These are phyloP conservation scores for Fregetta grallaria DNA, from an alignment of 2,113 vertebrate genomes.

Conservation along the genomic window DNA sequence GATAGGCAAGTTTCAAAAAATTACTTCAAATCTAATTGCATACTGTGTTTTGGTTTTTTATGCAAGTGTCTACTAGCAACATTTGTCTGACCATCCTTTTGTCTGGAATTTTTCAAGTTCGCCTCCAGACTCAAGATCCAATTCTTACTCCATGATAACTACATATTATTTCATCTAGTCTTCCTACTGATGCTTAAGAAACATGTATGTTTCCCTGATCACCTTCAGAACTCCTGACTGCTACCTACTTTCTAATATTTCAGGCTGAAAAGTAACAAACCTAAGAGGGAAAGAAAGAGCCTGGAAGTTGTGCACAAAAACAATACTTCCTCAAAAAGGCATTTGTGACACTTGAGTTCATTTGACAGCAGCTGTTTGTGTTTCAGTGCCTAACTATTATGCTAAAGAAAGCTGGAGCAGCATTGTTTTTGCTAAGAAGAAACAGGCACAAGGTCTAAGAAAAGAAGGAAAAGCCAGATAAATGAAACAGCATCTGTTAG, in stretches of 20 bases:
- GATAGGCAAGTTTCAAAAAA: neutral
- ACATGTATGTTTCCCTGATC: rapidly evolving
- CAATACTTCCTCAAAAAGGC: neutral
- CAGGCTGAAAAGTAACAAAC: neutral
- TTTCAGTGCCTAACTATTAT: neutral
- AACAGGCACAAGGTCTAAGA: neutral
- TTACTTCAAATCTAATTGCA: neutral
- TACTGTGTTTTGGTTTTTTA: neutral
- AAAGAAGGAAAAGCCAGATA: neutral
- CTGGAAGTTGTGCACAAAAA: neutral
- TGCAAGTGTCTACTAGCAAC: neutral
- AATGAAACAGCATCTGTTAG: neutral
- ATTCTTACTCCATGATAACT: neutral
- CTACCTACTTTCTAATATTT: neutral
- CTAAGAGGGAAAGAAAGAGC: neutral
- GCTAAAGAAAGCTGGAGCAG: neutral
- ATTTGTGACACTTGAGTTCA: neutral
- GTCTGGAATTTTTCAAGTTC: neutral
- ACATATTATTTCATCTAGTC: neutral
- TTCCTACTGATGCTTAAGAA: neutral
- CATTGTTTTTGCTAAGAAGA: neutral
- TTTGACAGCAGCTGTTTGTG: neutral
- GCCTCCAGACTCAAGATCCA: neutral
- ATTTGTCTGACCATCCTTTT: neutral
- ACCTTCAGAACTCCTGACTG: neutral